Conservation (phyloP, 2,888 invertebrate species). For the Oxystoma pomonae region DNA sequence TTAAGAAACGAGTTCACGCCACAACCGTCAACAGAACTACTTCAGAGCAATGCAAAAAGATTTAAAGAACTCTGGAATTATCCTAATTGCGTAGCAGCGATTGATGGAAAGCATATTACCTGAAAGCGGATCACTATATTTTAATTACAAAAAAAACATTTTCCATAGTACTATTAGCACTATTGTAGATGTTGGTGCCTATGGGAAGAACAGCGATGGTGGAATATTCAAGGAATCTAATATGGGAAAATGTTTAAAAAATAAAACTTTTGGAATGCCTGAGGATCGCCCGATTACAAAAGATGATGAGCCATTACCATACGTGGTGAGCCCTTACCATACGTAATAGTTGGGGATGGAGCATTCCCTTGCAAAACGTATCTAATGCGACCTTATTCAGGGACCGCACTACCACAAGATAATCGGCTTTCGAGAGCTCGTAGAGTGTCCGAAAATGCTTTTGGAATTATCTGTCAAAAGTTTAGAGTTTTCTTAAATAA, state of each 20-base stretch:
- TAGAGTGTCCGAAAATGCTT: slow-evolving; percentile 20
- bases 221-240: slow-evolving; percentile 20
- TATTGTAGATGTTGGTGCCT: slow-evolving; percentile 24
- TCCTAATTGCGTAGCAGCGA: too few species aligned
- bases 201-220: slow-evolving; percentile 22
- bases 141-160: slow-evolving; percentile 20
- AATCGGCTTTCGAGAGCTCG: slow-evolving; percentile 20
- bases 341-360: slow-evolving; percentile 23
- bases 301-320: slow-evolving; percentile 8
- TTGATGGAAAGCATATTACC: too few species aligned
- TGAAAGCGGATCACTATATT: slow-evolving; percentile 20
- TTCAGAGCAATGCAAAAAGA: too few species aligned
- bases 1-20: too few species aligned
- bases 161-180: too few species aligned
- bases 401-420: slow-evolving; percentile 19
- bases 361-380: slow-evolving; percentile 20
- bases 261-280: slow-evolving; percentile 16
- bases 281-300: slow-evolving; percentile 14
- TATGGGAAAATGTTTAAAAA: slow-evolving; percentile 17
- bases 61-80: too few species aligned
- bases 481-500: slow-evolving; percentile 17
- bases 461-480: slow-evolving; percentile 17
- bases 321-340: slow-evolving; percentile 18
- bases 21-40: too few species aligned
- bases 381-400: slow-evolving; percentile 24